Evolutionary conservation across 2,888 invertebrate species (phyloP).

Genomic region (Orchesellides sinensis): DNA sequence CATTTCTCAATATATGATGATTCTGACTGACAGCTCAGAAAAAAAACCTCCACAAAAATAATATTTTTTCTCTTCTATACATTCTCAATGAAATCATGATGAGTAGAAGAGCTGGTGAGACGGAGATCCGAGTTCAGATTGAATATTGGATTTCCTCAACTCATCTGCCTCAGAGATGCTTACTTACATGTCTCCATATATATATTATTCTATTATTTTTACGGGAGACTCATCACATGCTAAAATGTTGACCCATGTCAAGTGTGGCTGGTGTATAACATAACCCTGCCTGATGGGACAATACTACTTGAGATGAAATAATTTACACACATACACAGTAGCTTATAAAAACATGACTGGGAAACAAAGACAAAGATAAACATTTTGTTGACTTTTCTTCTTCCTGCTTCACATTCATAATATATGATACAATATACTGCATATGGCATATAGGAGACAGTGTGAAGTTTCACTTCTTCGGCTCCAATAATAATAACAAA

Average conservation of each 20-base stretch:
- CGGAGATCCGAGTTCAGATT: not conserved
- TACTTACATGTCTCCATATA: too few relatives aligned
- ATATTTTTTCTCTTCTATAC: not conserved
- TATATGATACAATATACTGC: too few relatives aligned
- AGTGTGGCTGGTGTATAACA: too few relatives aligned
- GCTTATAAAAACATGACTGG: conserved; percentile 11
- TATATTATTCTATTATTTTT: conserved; percentile 6
- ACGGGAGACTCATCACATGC: not conserved
- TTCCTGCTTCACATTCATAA: too few relatives aligned
- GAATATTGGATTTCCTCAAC: conserved; percentile 17
- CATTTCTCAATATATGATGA: conserved; percentile 10
- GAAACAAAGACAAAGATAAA: conserved; percentile 3
- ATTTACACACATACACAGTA: not conserved
- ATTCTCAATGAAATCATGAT: not conserved
- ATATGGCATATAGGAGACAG: not conserved
- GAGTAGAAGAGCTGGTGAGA: too few relatives aligned
- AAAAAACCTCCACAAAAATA: not conserved
- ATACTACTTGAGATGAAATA: too few relatives aligned
- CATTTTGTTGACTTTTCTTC: conserved; percentile 6
- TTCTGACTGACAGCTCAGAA: conserved; percentile 20
- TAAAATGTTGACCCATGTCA: conserved; percentile 8
- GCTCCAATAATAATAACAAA: conserved; percentile 21
- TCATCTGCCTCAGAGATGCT: conserved; percentile 23
- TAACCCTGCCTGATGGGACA: too few relatives aligned
- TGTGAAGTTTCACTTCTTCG: not conserved